Percentiles rank a stretch among this genome's conserved stretches.
Evolutionary conservation across 2,888 invertebrate species (phyloP).

Genomic region (Megaustenia siamemsis): DNA sequence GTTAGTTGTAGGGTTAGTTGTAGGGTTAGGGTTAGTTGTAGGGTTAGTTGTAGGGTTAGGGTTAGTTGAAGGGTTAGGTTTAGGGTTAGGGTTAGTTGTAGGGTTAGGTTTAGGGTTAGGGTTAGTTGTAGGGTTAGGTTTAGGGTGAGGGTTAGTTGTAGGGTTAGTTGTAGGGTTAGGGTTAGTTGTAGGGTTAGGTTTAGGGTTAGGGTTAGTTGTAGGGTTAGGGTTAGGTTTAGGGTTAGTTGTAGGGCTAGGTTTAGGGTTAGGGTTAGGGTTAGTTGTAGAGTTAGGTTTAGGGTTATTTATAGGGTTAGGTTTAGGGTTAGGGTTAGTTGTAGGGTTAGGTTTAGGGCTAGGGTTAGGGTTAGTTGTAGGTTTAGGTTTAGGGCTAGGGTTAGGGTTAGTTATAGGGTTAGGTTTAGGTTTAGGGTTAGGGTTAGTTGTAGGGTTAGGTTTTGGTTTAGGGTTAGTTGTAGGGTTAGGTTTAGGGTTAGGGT

Average conservation of each 20-base stretch:
- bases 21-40: constrained; percentile 41
- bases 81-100: constrained; percentile 6
- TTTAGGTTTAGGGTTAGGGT: constrained; percentile 7
- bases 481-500: constrained; percentile 10
- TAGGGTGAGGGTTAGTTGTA: neutral
- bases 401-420: constrained; percentile 1
- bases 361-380: constrained; percentile 17
- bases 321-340: neutral
- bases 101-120: neutral
- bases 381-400: neutral
- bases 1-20: constrained; percentile 49
- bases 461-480: constrained; percentile 1
- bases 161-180: constrained; percentile 2
- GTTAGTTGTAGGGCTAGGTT: neutral
- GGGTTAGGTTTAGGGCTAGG: neutral
- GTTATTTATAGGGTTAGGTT: constrained; percentile 23
- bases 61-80: constrained; percentile 19
- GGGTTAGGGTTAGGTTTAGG: constrained; percentile 48
- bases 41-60: constrained; percentile 44
- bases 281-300: constrained; percentile 50
- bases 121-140: neutral
- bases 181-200: constrained; percentile 10
- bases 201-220: constrained; percentile 16
- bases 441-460: neutral
- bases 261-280: constrained; percentile 52